Evolutionary conservation across 2,797 vertebrate species (phyloP).

Genomic region (Pelodytes ibericus): DNA sequence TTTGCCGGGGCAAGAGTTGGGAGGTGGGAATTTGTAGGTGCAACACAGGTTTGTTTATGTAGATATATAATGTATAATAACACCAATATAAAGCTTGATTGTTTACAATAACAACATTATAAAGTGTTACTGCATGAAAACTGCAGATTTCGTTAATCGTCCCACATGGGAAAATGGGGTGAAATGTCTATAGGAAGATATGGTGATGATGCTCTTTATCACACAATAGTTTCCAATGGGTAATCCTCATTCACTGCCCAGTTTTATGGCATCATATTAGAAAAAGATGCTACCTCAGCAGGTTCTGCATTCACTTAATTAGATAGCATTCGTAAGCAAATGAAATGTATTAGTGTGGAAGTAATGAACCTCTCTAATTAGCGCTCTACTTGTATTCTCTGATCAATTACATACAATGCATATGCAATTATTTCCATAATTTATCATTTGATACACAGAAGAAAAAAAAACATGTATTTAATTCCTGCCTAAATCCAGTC

Average conservation of each 20-base stretch:
- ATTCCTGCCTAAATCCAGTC: conserved; percentile 21
- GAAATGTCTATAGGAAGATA: conserved; percentile 35
- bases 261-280: conserved; percentile 40
- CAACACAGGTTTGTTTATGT: too few species aligned
- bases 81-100: too few species aligned
- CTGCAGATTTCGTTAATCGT: too few species aligned
- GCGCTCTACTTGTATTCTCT: conserved; percentile 32
- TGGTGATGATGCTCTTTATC: conserved; percentile 20
- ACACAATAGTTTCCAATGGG: conserved; percentile 45
- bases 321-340: conserved; percentile 50
- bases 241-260: conserved; percentile 41
- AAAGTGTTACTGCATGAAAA: too few species aligned
- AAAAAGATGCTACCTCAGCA: conserved; percentile 49
- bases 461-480: conserved; percentile 24
- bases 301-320: conserved; percentile 55
- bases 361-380: conserved; percentile 56
- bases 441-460: conserved; percentile 36
- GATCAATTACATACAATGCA: conserved; percentile 42
- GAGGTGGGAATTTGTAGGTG: too few species aligned
- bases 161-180: conserved; percentile 17
- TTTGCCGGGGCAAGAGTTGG: too few species aligned
- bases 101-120: too few species aligned
- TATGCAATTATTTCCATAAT: conserved; percentile 48
- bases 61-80: too few species aligned
- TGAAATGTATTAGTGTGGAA: conserved; percentile 47